Percentiles rank a stretch among this genome's conserved stretches.
phyloP scores from a whole-genome alignment of 2,888 invertebrate species.

The Apotomis turbidana region DNA sequence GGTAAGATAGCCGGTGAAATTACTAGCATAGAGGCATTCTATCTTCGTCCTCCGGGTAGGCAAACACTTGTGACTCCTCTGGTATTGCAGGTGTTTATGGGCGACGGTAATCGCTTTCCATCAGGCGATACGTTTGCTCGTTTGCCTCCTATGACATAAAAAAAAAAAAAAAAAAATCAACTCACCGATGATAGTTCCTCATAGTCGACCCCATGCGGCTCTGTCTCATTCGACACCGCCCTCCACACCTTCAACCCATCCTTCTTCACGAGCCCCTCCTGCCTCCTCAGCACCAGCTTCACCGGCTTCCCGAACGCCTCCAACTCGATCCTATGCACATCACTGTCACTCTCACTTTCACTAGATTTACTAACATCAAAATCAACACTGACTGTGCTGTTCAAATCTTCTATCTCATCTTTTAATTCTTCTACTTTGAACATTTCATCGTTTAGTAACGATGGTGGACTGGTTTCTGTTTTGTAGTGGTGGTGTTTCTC shows the following conservation, averaged over 20 bases:
- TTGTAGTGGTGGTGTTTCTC: slow-evolving; percentile 70
- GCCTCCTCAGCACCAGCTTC: slow-evolving; percentile 89
- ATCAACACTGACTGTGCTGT: slow-evolving; percentile 73
- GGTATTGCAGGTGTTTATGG: too few species aligned
- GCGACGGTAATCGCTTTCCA: too few species aligned
- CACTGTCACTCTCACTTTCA: slow-evolving; percentile 66
- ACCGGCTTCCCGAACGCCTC: slow-evolving; percentile 91
- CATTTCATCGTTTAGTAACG: slow-evolving; percentile 76
- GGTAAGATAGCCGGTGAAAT: too few species aligned
- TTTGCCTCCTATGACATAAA: too few species aligned
- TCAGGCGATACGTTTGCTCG: too few species aligned
- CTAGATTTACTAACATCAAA: slow-evolving; percentile 63
- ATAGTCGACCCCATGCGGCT: slow-evolving; percentile 91
- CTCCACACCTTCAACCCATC: slow-evolving; percentile 92
- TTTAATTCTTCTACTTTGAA: slow-evolving; percentile 68
- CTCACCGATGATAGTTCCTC: slow-evolving; percentile 90
- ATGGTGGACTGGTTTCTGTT: slow-evolving; percentile 65
- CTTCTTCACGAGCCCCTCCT: slow-evolving; percentile 90
- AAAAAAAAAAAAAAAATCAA: too few species aligned
- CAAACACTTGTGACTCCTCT: too few species aligned
- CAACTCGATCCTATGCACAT: slow-evolving; percentile 87
- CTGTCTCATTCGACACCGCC: slow-evolving; percentile 89
- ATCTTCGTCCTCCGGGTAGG: too few species aligned
- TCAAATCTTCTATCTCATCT: slow-evolving; percentile 74
- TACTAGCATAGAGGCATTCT: too few species aligned